Evolutionary conservation across 2,113 vertebrate species (phyloP), one percentile per base, ranked within the genome.

Genomic region (Xiphias gladius): DNA sequence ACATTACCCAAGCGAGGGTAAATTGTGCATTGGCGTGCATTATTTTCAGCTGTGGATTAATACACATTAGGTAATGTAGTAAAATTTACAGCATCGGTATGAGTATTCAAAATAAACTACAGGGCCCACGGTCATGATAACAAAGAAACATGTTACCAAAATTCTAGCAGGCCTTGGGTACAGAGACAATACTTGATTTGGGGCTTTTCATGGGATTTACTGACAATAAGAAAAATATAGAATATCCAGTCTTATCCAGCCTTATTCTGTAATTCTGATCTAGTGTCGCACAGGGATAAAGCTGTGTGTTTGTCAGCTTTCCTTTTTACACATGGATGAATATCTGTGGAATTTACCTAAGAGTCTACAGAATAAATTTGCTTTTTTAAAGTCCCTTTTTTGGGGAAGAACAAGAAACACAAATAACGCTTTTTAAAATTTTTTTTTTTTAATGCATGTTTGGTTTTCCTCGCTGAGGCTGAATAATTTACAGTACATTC

Each of bases 391-490:
- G n/a, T 16, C 9, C 30, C 10, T 37, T 70, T 43, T 46, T 35
- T 46, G 43, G 69, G 30, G 2, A 58, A 64, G 54, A 73, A 43
- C 64, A 70, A 30, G 35, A 81, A 66, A 61, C 50, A 52, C 52
- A 74, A 68, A 69, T 35, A 35, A 35, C 6, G 6, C 32, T n/a
- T 48, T 28, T 12, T 39, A 39, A n/a, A 35, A 35, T 35, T 35
- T 35, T 4, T 17, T 0, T 61, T 71, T 72, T 32, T 7, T 13
- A 50, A 20, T 22, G 24, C 4, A 30, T 59, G 37, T 37, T 9
- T 52, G 77, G n/a, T 63, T 67, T 57, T 68, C 20, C 1, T 65
- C 14, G 30, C 52, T 76, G 50, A 76, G 52, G n/a, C 74, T 3
- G 41, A 73, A 43, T 62, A 79, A 50, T 71, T 22, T 22, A 52